Base-by-base conservation (phyloP, 2,888 invertebrate genomes). In the Cybosia mesomella region DNA sequence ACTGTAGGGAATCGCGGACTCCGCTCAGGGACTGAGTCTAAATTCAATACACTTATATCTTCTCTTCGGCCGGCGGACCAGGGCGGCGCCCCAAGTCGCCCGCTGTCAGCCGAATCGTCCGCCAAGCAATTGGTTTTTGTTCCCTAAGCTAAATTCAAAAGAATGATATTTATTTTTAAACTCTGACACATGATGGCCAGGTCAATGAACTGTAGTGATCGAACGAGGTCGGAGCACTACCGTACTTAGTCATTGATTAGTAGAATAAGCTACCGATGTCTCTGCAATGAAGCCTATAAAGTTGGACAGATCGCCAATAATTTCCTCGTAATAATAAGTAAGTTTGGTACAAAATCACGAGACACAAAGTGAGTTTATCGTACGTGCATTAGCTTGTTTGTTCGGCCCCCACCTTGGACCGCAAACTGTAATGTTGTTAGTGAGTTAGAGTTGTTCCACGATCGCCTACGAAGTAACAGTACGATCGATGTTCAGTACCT, bases 391-490 rank as follows among this genome's bases (percentile, higher is more conserved):
- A 78, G 75, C 70, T 72, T 74, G 70, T 80, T 77, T 79, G 77
- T 78, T 70, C 53, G 58, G 59, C 71, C 64, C 65, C 70, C 71
- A 74, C 78, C 80, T 80, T 75, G 43, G 65, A 65, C 72, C 70
- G 58, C 75, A 78, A 79, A 80, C 80, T 83, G 80, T 85, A 84
- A 84, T 78, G 70, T 75, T 71, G 81, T 85, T 84, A 85, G 70
- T 18, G 72, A 77, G 72, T 80, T 79, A 58, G 69, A 75, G 78
- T 76, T 68, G 74, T 79, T 76, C 76, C 67, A 62, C 73, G 68
- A 72, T 73, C 68, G 74, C 68, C 63, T 58, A 58, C 58, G 39
- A 71, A 67, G 68, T 66, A 64, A 63, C 68, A 63, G 67, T 49
- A 67, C 57, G 72, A 75, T 77, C 73, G 75, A 77, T 75, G 68